phyloP scores from a whole-genome alignment of 2,797 vertebrate species.

The Lates japonicus region DNA sequence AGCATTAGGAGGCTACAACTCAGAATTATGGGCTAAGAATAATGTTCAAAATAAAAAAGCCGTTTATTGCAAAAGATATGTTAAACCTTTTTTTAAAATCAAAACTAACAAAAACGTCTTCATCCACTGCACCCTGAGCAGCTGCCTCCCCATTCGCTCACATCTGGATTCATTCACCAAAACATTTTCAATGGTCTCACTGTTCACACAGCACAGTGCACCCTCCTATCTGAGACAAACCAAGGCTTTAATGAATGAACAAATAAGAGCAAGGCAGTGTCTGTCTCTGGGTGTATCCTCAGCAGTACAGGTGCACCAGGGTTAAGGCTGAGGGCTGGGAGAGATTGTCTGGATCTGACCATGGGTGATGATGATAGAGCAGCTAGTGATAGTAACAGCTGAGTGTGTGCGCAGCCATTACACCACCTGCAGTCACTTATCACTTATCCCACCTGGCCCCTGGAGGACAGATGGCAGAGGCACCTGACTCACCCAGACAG shows the following conservation, averaged over 20 bases:
- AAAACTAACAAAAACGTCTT: conserved; percentile 2
- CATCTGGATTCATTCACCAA: conserved; percentile 73
- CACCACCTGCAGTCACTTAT: conserved; percentile 76
- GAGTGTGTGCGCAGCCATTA: conserved; percentile 41
- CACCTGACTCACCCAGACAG: conserved; percentile 66
- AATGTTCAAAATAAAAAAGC: background rate
- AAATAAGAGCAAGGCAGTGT: conserved; percentile 61
- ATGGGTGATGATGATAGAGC: conserved; percentile 62
- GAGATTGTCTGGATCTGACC: conserved; percentile 48
- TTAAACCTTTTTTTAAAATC: background rate
- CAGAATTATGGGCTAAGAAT: conserved; percentile 2
- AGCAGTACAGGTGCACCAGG: conserved; percentile 67
- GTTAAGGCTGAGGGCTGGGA: conserved; percentile 42
- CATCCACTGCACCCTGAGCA: conserved; percentile 1
- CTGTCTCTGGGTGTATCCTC: conserved; percentile 42
- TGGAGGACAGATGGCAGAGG: conserved; percentile 61
- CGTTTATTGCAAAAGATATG: background rate
- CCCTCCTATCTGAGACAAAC: conserved; percentile 21
- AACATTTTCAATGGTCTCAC: conserved; percentile 65
- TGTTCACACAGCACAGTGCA: conserved; percentile 54
- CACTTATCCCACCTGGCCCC: conserved; percentile 66
- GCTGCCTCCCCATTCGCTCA: conserved; percentile 29
- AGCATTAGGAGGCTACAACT: background rate
- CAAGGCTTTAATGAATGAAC: conserved; percentile 59
- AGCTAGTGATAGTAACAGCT: conserved; percentile 42